A percentile compares a stretch with the other conserved stretches of the same genome.
phyloP scores from a whole-genome alignment of 2,797 vertebrate species.

The Channa striata region DNA sequence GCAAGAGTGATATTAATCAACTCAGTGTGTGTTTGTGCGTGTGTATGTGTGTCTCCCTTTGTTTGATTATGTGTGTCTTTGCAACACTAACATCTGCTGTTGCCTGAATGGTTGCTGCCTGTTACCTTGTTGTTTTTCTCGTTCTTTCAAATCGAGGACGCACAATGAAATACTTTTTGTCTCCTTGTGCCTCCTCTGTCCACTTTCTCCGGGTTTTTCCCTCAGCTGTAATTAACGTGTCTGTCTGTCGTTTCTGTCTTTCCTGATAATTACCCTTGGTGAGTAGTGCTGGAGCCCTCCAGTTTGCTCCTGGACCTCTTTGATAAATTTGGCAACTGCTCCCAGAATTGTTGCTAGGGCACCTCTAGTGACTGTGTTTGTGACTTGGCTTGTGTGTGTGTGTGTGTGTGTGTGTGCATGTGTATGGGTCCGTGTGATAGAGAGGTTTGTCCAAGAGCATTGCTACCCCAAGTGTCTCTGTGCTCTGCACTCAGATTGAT shows the following conservation, averaged over 20 bases:
- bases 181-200: constrained; percentile 28
- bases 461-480: constrained; percentile 36
- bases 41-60: constrained; percentile 4
- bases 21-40: background rate
- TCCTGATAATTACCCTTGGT: constrained; percentile 59
- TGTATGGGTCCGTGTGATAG: constrained; percentile 19
- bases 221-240: constrained; percentile 66
- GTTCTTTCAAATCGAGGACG: background rate
- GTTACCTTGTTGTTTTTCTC: background rate
- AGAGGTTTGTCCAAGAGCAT: constrained; percentile 34
- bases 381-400: constrained; percentile 12
- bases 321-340: constrained; percentile 60
- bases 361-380: constrained; percentile 41
- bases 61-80: background rate
- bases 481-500: constrained; percentile 65
- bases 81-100: constrained; percentile 28
- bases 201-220: constrained; percentile 14
- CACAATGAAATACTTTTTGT: background rate
- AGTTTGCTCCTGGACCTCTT: constrained; percentile 42
- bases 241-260: constrained; percentile 34
- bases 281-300: constrained; percentile 38
- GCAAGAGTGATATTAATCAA: constrained; percentile 26
- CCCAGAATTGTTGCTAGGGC: constrained; percentile 37
- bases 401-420: constrained; percentile 23
- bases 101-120: constrained; percentile 1